These are phyloP conservation scores for Melinaea menophilus DNA, from an alignment of 2,888 invertebrate species.

Conservation along the genomic window DNA sequence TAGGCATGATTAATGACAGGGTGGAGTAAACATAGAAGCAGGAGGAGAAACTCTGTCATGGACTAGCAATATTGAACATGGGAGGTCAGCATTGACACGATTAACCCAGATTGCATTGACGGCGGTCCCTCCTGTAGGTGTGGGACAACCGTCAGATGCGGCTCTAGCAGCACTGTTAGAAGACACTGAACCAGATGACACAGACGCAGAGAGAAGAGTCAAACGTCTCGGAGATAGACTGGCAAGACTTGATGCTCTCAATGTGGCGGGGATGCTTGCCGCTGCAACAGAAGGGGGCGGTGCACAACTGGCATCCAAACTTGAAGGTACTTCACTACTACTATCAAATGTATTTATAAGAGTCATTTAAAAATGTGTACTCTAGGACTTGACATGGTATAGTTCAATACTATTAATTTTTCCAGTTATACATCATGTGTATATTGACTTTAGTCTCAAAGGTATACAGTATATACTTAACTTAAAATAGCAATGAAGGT, in stretches of 20 bases:
- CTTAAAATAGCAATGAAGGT: no score
- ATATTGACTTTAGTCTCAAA: no score
- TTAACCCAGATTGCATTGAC: constrained; percentile 47
- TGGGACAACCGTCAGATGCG: constrained; percentile 85
- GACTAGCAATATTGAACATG: constrained; percentile 33
- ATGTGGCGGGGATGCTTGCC: constrained; percentile 86
- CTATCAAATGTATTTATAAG: no score
- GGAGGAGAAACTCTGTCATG: constrained; percentile 39
- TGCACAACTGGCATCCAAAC: constrained; percentile 77
- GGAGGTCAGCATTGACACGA: constrained; percentile 34
- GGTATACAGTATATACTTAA: no score
- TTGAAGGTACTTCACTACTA: constrained; percentile 42
- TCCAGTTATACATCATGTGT: no score
- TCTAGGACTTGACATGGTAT: no score
- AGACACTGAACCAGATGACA: constrained; percentile 89
- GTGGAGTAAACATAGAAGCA: constrained; percentile 35
- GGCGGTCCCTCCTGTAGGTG: constrained; percentile 87
- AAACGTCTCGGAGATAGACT: constrained; percentile 87
- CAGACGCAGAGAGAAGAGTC: constrained; percentile 86
- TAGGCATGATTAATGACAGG: constrained; percentile 2
- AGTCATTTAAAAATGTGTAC: no score
- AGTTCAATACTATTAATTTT: no score
- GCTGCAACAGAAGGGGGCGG: constrained; percentile 84
- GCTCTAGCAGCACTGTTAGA: constrained; percentile 81
- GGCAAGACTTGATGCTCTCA: constrained; percentile 81